Conservation (phyloP, 1,140 invertebrate species). For the Zaprionus africanus region DNA sequence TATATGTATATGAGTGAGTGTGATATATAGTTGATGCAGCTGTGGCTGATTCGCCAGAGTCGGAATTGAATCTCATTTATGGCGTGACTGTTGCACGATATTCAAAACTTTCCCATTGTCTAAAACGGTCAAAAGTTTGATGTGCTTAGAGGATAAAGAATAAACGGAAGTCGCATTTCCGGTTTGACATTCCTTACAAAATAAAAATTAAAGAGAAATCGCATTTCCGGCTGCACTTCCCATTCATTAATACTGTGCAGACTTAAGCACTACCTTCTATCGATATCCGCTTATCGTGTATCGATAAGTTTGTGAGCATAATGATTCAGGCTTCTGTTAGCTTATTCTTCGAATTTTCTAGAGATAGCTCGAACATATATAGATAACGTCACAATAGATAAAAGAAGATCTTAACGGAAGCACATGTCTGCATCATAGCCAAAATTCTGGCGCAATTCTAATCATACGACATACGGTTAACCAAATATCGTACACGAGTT, state of each 20-base stretch:
- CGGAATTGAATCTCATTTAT: background rate
- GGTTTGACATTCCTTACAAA: background rate
- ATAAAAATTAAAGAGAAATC: background rate
- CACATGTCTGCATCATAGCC: constrained; percentile 1
- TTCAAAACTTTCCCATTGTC: background rate
- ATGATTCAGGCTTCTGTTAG: constrained; percentile 1
- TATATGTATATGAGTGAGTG: background rate
- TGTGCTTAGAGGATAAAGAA: background rate
- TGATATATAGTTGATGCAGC: constrained; percentile 1
- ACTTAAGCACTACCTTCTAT: background rate
- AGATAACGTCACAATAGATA: constrained; percentile 5
- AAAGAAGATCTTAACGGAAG: background rate
- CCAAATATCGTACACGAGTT: background rate
- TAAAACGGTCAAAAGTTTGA: background rate
- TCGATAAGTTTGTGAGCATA: background rate
- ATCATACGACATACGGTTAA: constrained; percentile 3
- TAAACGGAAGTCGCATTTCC: background rate
- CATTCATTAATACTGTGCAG: too few species aligned
- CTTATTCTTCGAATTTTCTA: background rate
- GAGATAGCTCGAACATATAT: background rate
- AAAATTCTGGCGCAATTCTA: constrained; percentile 5
- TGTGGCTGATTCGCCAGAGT: background rate
- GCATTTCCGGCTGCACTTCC: too few species aligned
- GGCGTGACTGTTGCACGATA: background rate
- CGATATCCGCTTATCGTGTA: background rate